These are phyloP conservation scores for Atopsyche davidsoni DNA, from an alignment of 1,140 invertebrate species.

Conservation along the genomic window DNA sequence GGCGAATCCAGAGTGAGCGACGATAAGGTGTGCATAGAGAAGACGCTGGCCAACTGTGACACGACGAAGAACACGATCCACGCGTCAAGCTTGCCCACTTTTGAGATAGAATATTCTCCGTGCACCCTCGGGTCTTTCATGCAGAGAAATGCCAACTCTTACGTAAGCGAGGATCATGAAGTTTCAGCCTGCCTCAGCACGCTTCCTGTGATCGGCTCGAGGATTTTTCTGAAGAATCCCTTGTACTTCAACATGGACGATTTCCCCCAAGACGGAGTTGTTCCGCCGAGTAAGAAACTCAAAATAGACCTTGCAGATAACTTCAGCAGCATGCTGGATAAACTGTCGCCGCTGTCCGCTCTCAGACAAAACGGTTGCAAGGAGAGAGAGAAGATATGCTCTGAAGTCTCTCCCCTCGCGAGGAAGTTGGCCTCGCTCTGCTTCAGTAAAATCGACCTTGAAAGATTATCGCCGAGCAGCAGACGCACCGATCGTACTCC, in stretches of 20 bases:
- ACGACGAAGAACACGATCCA: conserved; percentile 10
- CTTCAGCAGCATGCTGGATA: conserved; percentile 24
- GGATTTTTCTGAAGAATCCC: conserved; percentile 28
- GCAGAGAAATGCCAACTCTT: not conserved
- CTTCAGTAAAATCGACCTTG: conserved; percentile 24
- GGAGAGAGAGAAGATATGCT: conserved; percentile 22
- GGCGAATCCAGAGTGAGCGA: not conserved
- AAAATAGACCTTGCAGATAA: conserved; percentile 23
- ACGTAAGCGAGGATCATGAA: conserved; percentile 1
- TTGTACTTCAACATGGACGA: conserved; percentile 26
- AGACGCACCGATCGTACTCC: not conserved
- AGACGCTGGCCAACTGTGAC: conserved; percentile 8
- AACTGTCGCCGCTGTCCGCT: conserved; percentile 27
- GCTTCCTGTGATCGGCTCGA: conserved; percentile 27
- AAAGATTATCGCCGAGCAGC: conserved; percentile 10
- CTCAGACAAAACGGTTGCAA: conserved; percentile 22
- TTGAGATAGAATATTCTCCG: conserved; percentile 30
- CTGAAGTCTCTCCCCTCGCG: conserved; percentile 26
- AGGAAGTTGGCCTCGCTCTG: conserved; percentile 26
- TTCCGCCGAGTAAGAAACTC: conserved; percentile 16
- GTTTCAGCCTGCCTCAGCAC: conserved; percentile 20
- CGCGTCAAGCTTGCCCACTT: conserved; percentile 20
- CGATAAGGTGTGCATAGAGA: conserved; percentile 21
- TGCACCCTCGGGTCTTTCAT: conserved; percentile 6
- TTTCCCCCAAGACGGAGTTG: conserved; percentile 5